Evolutionary conservation across 2,113 vertebrate genomes (phyloP).

Genomic region (Hemiscyllium ocellatum): DNA sequence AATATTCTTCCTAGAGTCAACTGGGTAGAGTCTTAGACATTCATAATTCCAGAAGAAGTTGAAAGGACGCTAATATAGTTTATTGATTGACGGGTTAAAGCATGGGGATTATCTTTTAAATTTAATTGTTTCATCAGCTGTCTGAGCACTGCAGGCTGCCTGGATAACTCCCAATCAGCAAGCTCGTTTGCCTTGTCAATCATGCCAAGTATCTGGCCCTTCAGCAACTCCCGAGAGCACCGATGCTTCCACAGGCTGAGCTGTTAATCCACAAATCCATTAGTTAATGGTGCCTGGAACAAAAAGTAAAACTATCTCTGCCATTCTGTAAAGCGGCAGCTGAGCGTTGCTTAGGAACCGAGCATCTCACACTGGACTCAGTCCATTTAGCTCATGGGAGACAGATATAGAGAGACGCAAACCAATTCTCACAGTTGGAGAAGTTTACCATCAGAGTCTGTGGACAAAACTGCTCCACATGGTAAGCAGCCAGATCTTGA

Average conservation of each 20-base stretch:
- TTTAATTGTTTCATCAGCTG: background rate
- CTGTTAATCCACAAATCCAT: background rate
- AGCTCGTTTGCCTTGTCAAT: constrained; percentile 1
- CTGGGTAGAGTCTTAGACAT: background rate
- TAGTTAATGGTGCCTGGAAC: background rate
- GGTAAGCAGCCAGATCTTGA: background rate
- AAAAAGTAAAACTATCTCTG: background rate
- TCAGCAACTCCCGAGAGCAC: background rate
- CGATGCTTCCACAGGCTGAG: background rate
- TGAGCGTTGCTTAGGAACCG: background rate
- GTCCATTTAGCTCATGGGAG: background rate
- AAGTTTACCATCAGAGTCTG: background rate
- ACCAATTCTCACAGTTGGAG: too few relatives aligned
- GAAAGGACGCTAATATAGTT: constrained; percentile 18
- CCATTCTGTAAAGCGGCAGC: background rate
- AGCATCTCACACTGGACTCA: background rate
- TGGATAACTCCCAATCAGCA: background rate
- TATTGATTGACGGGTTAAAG: constrained; percentile 15
- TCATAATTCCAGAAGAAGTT: constrained; percentile 6
- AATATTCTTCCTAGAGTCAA: background rate
- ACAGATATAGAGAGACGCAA: background rate
- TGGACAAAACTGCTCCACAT: background rate
- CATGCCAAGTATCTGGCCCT: background rate
- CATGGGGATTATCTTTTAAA: background rate
- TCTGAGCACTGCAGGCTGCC: background rate